Base-by-base conservation (phyloP, 2,888 invertebrate genomes). In the Chalcis sispes region DNA sequence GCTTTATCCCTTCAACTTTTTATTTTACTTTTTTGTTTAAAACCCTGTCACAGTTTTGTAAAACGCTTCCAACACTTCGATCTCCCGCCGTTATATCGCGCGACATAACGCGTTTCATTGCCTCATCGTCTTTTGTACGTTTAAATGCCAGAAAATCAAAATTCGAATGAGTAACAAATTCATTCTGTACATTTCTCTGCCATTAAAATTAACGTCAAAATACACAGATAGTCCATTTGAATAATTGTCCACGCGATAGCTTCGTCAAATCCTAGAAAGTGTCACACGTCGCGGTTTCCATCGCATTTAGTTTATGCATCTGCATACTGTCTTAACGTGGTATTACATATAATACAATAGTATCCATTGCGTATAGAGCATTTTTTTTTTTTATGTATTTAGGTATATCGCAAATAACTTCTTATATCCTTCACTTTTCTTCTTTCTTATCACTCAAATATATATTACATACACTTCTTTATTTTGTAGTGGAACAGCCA, bases 381-480 rank as follows among this genome's bases (percentile, higher is more conserved):
- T 81, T 79, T 81, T 73, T 42, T 81, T 73, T 42, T 50, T 10
- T 74, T 72, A 77, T 81, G 67, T 81, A 82, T 82, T 76, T 82
- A 80, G 76, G 70, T 76, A 29, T 79, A 65, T 79, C 75, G 75
- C 77, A 64, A 78, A 77, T 78, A 79, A 81, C 77, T 81, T 80
- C 77, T 67, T 79, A 77, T 78, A 66, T 48, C 40, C 56, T 69
- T 70, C 50, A 72, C 59, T 74, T 65, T 72, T 20, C 20, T 50
- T 5, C 75, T 46, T 79, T 78, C 71, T 58, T 65, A 77, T 73
- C 79, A 79, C 81, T 83, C 82, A 85, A 82, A 82, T 81, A 82
- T 84, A 84, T 85, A 83, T 86, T 85, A 87, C 89, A 89, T 89
- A 88, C 87, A 89, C 88, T 87, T 89, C 86, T 87, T 88, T 89